These are phyloP conservation scores for Stegostoma tigrinum DNA, from an alignment of 2,113 vertebrate genomes.

Conservation along the genomic window DNA sequence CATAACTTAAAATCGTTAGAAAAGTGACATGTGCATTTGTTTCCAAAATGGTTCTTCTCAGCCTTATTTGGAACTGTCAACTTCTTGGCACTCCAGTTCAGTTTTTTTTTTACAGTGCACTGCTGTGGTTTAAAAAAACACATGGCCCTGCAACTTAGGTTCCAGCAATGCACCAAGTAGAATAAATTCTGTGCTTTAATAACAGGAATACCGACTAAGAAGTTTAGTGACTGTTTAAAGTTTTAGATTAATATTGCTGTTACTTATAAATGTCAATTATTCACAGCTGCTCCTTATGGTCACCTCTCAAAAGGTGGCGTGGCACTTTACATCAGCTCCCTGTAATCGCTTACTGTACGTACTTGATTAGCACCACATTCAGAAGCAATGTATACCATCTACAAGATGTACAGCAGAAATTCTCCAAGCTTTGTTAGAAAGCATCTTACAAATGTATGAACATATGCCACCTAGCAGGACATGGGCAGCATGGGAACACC, in stretches of 20 bases:
- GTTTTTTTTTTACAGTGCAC: neutral
- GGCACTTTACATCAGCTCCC: neutral
- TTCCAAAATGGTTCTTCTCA: neutral
- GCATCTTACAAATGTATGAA: too few species aligned
- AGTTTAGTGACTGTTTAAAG: neutral
- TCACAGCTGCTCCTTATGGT: neutral
- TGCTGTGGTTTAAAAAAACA: neutral
- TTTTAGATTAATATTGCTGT: neutral
- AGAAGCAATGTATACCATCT: neutral
- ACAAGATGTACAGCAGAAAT: neutral
- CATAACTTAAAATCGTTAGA: neutral
- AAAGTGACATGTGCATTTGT: neutral
- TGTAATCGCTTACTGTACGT: neutral
- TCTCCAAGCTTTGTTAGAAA: too few species aligned
- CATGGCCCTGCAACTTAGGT: neutral
- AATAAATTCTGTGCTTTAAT: neutral
- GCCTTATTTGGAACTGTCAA: neutral
- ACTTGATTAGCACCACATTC: too few species aligned
- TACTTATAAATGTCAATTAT: neutral
- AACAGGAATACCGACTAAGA: neutral
- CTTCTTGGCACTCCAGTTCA: neutral
- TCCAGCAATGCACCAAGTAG: neutral
- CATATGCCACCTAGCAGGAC: too few species aligned
- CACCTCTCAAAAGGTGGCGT: neutral
- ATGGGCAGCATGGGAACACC: too few species aligned